Evolutionary conservation across 92 coral and sea anemone genomes (phyloP).

Genomic region (Diadumene lineata): DNA sequence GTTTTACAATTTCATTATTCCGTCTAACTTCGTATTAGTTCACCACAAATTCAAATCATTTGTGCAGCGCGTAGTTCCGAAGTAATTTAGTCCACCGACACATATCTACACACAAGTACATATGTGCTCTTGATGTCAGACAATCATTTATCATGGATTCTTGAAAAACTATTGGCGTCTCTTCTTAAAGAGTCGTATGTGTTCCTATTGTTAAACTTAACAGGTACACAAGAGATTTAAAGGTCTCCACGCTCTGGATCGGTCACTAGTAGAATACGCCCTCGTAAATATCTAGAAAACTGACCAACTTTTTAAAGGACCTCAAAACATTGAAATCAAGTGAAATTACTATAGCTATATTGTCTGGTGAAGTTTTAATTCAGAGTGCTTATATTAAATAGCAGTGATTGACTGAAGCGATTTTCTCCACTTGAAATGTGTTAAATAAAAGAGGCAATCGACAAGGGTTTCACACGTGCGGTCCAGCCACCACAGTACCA

Average conservation of each 20-base stretch:
- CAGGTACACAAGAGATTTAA: background rate
- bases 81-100: background rate
- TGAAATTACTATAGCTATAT: no score
- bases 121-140: background rate
- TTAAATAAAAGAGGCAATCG: conserved; percentile 35
- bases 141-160: background rate
- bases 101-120: background rate
- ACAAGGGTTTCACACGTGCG: conserved; percentile 17
- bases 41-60: background rate
- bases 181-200: background rate
- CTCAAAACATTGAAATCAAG: no score
- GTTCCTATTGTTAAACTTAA: background rate
- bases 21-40: background rate
- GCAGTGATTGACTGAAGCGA: background rate
- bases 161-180: background rate
- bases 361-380: no score
- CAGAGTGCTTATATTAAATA: no score
- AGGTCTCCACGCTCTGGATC: background rate
- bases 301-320: no score
- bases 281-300: background rate
- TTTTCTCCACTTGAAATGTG: conserved; percentile 11
- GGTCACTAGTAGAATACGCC: background rate
- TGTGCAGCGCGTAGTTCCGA: background rate
- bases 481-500: background rate
- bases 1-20: conserved; percentile 7